A percentile compares a stretch with the other conserved stretches of the same genome.
Conservation (phyloP, 2,113 vertebrate species). For the Hippocampus mohnikei region DNA sequence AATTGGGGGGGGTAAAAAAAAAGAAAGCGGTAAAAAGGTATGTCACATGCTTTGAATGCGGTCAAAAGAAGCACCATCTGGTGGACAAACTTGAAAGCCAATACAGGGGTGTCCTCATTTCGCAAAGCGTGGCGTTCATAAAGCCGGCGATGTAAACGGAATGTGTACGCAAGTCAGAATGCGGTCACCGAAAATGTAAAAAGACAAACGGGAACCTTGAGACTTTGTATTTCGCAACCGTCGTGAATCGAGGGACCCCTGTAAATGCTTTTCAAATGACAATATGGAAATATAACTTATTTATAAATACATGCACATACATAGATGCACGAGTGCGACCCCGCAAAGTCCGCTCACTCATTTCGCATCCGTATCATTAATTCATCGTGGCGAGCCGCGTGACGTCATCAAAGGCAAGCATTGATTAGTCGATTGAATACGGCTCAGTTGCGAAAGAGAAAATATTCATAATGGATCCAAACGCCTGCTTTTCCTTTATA, state of each 20-base stretch:
- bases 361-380: slow-evolving; percentile 2
- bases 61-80: not conserved
- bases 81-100: not conserved
- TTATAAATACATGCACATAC: not conserved
- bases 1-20: too few species aligned
- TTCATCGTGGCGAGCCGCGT: not conserved
- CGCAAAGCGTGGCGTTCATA: too few species aligned
- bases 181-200: not conserved
- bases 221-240: not conserved
- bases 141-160: too few species aligned
- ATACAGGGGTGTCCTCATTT: not conserved
- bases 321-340: not conserved
- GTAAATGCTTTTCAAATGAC: not conserved
- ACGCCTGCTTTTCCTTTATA: not conserved
- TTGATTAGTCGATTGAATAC: slow-evolving; percentile 2
- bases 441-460: not conserved
- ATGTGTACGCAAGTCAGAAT: not conserved
- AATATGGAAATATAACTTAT: not conserved
- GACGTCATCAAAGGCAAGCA: not conserved
- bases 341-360: not conserved
- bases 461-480: not conserved
- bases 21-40: not conserved
- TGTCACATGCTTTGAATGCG: not conserved
- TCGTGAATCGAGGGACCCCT: not conserved
- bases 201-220: not conserved